Percentiles rank a stretch among this genome's conserved stretches.
Evolutionary conservation across 2,797 vertebrate genomes (phyloP).

Genomic region (Sebastes umbrosus): DNA sequence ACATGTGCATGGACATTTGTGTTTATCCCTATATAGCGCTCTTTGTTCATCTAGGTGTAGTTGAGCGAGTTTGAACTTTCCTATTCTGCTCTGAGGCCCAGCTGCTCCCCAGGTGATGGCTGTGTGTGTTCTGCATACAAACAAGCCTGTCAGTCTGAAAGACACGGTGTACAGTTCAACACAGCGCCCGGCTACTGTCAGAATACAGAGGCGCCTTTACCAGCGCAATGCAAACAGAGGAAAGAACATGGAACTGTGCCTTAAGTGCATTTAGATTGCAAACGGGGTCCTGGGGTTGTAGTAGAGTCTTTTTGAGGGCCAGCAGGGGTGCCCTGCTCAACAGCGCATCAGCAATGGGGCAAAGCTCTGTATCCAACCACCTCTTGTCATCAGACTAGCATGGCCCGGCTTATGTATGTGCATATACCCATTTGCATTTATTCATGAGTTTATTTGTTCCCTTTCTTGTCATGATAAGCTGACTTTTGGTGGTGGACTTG

Average conservation of each 20-base stretch:
- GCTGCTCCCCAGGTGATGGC: conserved; percentile 65
- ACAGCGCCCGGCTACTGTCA: conserved; percentile 51
- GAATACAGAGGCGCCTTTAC: conserved; percentile 59
- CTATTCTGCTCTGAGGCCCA: conserved; percentile 55
- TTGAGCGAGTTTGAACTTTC: conserved; percentile 61
- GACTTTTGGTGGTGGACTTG: conserved; percentile 45
- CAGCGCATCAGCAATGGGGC: conserved; percentile 27
- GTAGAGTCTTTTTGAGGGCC: conserved; percentile 37
- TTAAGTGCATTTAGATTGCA: conserved; percentile 66
- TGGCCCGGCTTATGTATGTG: conserved; percentile 49
- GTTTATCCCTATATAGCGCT: conserved; percentile 6
- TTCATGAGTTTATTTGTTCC: conserved; percentile 63
- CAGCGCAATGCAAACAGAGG: conserved; percentile 45
- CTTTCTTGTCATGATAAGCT: conserved; percentile 52
- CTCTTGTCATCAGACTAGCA: conserved; percentile 47
- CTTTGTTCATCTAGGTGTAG: conserved; percentile 51
- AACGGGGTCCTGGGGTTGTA: conserved; percentile 36
- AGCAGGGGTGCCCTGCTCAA: conserved; percentile 38
- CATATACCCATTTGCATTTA: conserved; percentile 60
- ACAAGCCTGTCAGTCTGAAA: conserved; percentile 67
- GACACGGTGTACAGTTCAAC: conserved; percentile 63
- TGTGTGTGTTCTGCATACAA: conserved; percentile 74
- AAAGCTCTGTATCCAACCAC: conserved; percentile 42
- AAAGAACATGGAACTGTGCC: conserved; percentile 50
- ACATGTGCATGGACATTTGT: conserved; percentile 10